phyloP scores from a whole-genome alignment of 2,797 vertebrate genomes.

The Artibeus jamaicensis region DNA sequence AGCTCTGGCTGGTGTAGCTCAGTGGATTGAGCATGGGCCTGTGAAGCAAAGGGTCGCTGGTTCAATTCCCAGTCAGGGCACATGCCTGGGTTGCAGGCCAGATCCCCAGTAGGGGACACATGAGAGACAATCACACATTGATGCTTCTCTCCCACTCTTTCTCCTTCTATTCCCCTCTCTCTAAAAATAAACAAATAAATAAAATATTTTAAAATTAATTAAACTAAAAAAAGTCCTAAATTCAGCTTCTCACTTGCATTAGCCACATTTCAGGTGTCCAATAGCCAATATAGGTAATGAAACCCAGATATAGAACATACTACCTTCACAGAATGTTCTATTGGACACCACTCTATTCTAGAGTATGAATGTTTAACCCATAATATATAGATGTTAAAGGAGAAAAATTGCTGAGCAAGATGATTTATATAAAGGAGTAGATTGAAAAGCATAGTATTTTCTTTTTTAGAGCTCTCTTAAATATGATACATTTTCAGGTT shows the following conservation, averaged over 20 bases:
- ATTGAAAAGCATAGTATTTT: not conserved
- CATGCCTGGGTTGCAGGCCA: too few relatives aligned
- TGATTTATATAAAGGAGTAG: not conserved
- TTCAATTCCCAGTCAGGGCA: too few relatives aligned
- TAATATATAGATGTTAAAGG: not conserved
- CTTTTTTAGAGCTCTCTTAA: not conserved
- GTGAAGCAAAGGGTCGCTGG: too few relatives aligned
- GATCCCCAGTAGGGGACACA: too few relatives aligned
- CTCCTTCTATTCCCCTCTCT: too few relatives aligned
- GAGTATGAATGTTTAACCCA: not conserved
- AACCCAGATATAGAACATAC: not conserved
- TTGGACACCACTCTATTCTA: not conserved
- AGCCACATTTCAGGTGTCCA: not conserved
- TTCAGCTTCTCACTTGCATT: not conserved
- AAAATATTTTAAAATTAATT: slow-evolving; percentile 22
- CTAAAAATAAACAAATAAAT: too few relatives aligned
- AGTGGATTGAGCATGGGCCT: too few relatives aligned
- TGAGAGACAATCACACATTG: too few relatives aligned
- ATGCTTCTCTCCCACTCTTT: too few relatives aligned
- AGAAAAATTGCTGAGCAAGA: not conserved
- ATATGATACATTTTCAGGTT: not conserved
- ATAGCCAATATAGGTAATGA: not conserved
- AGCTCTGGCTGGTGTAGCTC: too few relatives aligned
- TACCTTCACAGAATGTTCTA: not conserved
- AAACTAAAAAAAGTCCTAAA: not conserved